Base-by-base conservation (phyloP, 2,888 invertebrate genomes). In the Liopterus haemorrhoidalis region DNA sequence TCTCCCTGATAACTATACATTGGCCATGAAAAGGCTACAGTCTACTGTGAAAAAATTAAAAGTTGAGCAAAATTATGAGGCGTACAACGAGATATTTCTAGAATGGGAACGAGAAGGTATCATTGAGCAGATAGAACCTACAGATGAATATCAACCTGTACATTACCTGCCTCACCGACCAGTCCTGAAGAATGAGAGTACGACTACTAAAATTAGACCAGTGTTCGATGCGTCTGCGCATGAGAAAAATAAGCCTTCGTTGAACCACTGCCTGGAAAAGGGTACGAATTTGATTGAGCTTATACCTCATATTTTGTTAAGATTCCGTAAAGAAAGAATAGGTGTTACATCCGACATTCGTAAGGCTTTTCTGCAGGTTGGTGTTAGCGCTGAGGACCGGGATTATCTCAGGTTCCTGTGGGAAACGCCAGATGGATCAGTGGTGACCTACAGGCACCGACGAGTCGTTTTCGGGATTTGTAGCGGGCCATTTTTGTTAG, bases 231-330 rank as follows among this genome's bases (percentile, higher is more conserved):
- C 58, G 11, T 57, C 56, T 9, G 44, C 51, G 2, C 33, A 43
- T 36, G 46, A 54, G 2, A 19, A 27, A 1, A 30, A 45, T 1
- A 53, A 53, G 0, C 11, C 46, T 1, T 61, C 61, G 2, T 41
- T 63, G 4, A 64, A 63, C 40, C 54, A 59, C 3, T 41, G 45
- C 2, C 49, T 63, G 14, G 49, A 53, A 31, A 52, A 56, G 4
- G 62, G 64, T 2, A 56, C 58, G 0, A 50, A 51, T 3, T 32
- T 59, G 2, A 56, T 62, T 12, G 54, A 56, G 5, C 50, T 39
- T 4, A 53, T 53, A 25, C 50, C 53, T 2, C 45, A 42, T 9
- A 16, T 52, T 22, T 30, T 54, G 11, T 14, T 53, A 6, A 14
- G 35, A 28, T 54, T 53, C 37, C 32, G 54, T 30, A 36, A 43